Base-by-base conservation (phyloP, 1,140 invertebrate genomes). In the Pteromalus puparum region DNA sequence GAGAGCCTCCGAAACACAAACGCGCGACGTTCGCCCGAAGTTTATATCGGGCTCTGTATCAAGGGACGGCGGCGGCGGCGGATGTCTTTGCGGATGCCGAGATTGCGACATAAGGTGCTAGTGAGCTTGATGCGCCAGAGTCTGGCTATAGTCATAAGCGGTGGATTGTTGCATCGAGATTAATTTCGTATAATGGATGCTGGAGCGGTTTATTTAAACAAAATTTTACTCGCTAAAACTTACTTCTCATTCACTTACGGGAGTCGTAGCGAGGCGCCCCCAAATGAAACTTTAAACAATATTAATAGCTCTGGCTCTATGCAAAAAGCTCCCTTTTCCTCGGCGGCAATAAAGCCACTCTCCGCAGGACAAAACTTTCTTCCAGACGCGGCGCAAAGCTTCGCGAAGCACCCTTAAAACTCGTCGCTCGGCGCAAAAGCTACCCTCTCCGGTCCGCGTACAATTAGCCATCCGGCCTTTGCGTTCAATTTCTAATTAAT, bases 401-500 rank as follows among this genome's bases (percentile, higher is more conserved):
- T 61, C 53, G 53, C 53, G 6, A 61, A 61, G 53, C 21, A n/a
- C 53, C 53, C 53, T 61, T 61, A 61, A 61, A 61, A 61, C 21
- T 61, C 53, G 48, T 61, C 21, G 15, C 53, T 61, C 18, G 6
- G 21, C 18, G 53, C 53, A 61, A n/a, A 61, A 15, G 15, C 12
- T 67, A 38, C 38, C 46, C 53, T 70, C 6, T 70, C 6, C 53
- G n/a, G 28, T 84, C 81, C 74, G 82, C 70, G 73, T 73, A 75
- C 77, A 87, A 85, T 87, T 53, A 83, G 68, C 28, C 12, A 61
- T 34, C 80, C 65, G 10, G 76, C 46, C 74, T 28, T 4, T 70
- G 75, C 75, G 53, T 81, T 85, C 53, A 85, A 88, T 83, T 88
- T 78, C 77, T 74, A 84, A 85, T 85, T 87, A 81, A 85, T 85